Base-by-base conservation (phyloP, 2,888 invertebrate species). In the Mellilla xanthometata region DNA sequence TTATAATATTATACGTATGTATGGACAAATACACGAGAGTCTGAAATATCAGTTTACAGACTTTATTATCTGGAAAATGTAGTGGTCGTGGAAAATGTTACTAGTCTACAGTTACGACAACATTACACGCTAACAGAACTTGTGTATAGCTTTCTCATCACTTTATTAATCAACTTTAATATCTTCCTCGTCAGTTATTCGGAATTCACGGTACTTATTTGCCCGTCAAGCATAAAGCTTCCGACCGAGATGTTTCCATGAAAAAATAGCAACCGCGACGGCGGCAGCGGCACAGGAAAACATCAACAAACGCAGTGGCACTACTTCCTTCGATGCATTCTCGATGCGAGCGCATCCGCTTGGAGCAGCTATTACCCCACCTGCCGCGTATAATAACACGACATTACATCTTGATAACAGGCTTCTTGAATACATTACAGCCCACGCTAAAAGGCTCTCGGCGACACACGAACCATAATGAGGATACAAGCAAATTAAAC, bases 221-320 rank as follows among this genome's bases (percentile, higher is more conserved):
- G 51, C 48, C 47, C 54, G 59, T 61, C 28, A 4, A 22, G 32
- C 34, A 26, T 35, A 40, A 57, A 39, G 58, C 54, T 60, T 58
- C 52, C 12, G 19, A 36, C n/a, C n/a, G n/a, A n/a, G 44, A 57
- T 42, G 54, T 66, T 68, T 64, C 61, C 64, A 61, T 58, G 59
- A 59, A 60, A 52, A 57, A 54, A 39, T 29, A 42, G 30, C 42
- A 35, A 23, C 54, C 8, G 10, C 63, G 57, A 50, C 54, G 15
- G 15, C 65, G 57, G 49, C 52, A 44, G 41, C 41, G 52, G 52
- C 52, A 60, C 68, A 70, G 74, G 74, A 74, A 72, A 73, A 65
- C 65, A 67, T 68, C 70, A 65, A 66, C 70, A 65, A 58, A 60
- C 63, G 56, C 52, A 45, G 56, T 43, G 61, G 60, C 60, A 60